These are phyloP conservation scores for Leptopilina syphax DNA, from an alignment of 2,888 invertebrate genomes.

Conservation along the genomic window DNA sequence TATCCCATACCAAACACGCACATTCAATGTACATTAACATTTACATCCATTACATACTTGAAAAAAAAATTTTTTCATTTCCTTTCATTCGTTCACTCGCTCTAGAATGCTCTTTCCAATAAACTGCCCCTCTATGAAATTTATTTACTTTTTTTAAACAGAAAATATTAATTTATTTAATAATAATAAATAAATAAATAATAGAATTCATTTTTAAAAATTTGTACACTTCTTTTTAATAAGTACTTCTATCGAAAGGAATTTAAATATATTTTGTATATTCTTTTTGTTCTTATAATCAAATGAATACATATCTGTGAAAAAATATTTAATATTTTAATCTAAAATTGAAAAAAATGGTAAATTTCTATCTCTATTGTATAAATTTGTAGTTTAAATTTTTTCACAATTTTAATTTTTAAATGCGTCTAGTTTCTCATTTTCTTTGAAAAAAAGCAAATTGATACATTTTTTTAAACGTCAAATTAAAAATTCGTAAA, in stretches of 20 bases:
- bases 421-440: too few relatives aligned
- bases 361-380: conserved; percentile 1
- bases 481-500: too few relatives aligned
- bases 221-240: background rate
- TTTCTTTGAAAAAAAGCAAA: too few relatives aligned
- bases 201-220: too few relatives aligned
- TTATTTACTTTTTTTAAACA: background rate
- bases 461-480: too few relatives aligned
- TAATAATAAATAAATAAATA: too few relatives aligned
- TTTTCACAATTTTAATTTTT: too few relatives aligned
- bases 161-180: too few relatives aligned
- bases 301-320: conserved; percentile 1
- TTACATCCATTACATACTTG: conserved; percentile 44
- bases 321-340: background rate
- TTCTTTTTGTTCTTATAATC: background rate
- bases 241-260: background rate
- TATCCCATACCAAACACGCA: conserved; percentile 69
- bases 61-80: conserved; percentile 46
- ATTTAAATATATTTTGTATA: background rate
- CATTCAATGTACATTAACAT: conserved; percentile 60
- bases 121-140: too few relatives aligned
- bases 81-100: conserved; percentile 60
- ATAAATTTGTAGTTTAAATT: too few relatives aligned
- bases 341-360: background rate
- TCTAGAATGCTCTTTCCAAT: conserved; percentile 38